Percentiles rank a stretch among this genome's conserved stretches.
phyloP scores from a whole-genome alignment of 1,140 invertebrate genomes.

The Lucilia sericata region DNA sequence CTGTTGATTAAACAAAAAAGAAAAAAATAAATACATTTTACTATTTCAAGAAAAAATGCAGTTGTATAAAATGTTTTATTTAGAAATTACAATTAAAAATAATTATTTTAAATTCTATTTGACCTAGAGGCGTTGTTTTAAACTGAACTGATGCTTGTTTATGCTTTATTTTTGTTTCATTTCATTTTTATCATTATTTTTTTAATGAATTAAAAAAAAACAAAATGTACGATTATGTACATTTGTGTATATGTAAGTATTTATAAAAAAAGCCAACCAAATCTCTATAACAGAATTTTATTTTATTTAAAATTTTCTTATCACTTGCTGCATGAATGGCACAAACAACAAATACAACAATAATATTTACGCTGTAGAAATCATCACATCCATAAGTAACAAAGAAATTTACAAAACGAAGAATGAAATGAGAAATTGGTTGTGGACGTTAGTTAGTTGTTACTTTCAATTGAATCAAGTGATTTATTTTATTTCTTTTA shows the following conservation, averaged over 20 bases:
- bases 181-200: conserved; percentile 19
- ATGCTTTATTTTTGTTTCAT: conserved; percentile 18
- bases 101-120: background rate
- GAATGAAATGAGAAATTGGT: conserved; percentile 2
- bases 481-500: conserved; percentile 25
- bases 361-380: conserved; percentile 14
- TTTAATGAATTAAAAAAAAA: conserved; percentile 10
- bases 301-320: conserved; percentile 18
- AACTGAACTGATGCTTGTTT: background rate
- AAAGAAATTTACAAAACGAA: conserved; percentile 1
- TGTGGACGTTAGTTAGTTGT: background rate
- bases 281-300: conserved; percentile 25
- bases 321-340: conserved; percentile 26
- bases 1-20: conserved; percentile 4
- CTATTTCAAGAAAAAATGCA: background rate
- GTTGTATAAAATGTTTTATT: background rate
- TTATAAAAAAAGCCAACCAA: background rate
- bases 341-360: conserved; percentile 22
- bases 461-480: conserved; percentile 22
- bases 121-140: conserved; percentile 37
- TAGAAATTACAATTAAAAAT: background rate
- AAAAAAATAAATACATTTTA: background rate
- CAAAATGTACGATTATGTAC: background rate
- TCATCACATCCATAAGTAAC: background rate
- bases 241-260: background rate